Evolutionary conservation across 2,113 vertebrate species (phyloP).

Genomic region (Sapajus apella): DNA sequence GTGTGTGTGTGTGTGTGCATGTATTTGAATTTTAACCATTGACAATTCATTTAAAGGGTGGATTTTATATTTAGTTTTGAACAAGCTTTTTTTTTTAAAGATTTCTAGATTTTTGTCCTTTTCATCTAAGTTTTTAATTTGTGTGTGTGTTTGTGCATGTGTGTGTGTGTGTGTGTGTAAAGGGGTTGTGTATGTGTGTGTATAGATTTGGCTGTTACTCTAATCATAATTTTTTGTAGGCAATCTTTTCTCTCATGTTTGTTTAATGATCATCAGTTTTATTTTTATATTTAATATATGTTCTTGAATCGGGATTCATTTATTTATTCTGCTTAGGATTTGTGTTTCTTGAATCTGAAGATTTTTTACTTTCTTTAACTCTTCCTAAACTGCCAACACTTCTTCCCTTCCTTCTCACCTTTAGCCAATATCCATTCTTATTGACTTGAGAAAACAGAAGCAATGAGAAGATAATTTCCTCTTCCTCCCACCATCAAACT

Average conservation of each 20-base stretch:
- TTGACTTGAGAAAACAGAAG: neutral
- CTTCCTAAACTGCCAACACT: neutral
- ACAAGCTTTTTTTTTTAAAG: neutral
- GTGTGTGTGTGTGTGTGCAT: neutral
- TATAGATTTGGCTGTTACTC: neutral
- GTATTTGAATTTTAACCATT: neutral
- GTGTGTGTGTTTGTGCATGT: fast-evolving
- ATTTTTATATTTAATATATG: neutral
- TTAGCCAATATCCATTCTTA: neutral
- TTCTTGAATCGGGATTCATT: neutral
- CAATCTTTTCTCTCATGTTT: neutral
- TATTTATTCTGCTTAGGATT: neutral
- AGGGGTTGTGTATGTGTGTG: neutral
- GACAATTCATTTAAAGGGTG: neutral
- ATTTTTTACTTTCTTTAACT: neutral
- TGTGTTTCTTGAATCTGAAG: neutral
- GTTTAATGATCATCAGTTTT: neutral
- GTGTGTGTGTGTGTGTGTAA: too few species aligned
- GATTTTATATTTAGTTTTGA: neutral
- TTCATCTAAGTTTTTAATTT: neutral
- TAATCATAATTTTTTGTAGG: neutral
- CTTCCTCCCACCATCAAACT: neutral
- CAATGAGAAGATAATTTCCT: neutral
- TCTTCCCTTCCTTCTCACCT: neutral
- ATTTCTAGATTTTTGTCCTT: neutral